Conservation (phyloP, 2,888 invertebrate genomes). For the Biston betularia region DNA sequence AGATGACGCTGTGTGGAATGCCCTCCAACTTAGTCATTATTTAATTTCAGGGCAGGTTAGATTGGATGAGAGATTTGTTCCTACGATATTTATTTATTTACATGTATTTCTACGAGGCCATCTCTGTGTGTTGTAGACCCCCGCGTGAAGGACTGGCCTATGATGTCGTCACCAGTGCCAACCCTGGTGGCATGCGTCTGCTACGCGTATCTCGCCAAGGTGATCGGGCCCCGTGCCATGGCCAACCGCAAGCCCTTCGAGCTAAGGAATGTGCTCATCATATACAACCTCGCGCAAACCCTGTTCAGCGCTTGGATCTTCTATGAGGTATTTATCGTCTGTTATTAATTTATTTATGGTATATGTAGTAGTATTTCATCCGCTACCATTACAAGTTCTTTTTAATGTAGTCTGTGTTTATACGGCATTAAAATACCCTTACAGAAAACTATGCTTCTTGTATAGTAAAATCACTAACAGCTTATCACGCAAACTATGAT, state of each 20-base stretch:
- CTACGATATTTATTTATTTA: no score
- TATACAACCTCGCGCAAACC: conserved; percentile 96
- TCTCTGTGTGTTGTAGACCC: conserved; percentile 89
- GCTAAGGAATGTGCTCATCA: conserved; percentile 91
- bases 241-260: conserved; percentile 95
- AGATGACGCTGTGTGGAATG: no score
- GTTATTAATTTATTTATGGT: background rate
- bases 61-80: no score
- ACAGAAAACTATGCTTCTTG: no score
- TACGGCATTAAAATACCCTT: no score
- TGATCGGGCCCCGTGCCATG: conserved; percentile 95
- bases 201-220: conserved; percentile 94
- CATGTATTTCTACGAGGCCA: background rate
- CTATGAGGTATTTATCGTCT: conserved; percentile 89
- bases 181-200: conserved; percentile 93
- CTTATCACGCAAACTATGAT: no score
- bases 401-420: no score
- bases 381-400: no score
- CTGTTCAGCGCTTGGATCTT: conserved; percentile 96
- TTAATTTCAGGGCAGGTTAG: no score
- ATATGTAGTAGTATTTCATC: no score
- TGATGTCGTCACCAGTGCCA: conserved; percentile 96
- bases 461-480: no score
- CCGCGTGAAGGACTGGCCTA: conserved; percentile 94
- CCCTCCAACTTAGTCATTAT: no score